phyloP scores from a whole-genome alignment of 2,888 invertebrate species.

The Halictus quadricinctus region DNA sequence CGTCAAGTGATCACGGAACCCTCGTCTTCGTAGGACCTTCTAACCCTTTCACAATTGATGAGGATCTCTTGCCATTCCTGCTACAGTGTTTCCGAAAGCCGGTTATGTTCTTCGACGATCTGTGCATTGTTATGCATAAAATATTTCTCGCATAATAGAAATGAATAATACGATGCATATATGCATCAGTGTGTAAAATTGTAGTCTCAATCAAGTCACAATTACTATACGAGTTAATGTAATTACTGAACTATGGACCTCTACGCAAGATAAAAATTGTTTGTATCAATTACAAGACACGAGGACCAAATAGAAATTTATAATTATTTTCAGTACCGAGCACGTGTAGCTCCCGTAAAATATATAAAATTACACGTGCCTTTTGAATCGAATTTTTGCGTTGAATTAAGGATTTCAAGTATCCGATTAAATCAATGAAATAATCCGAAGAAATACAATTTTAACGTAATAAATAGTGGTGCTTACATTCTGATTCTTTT shows the following conservation, averaged over 20 bases:
- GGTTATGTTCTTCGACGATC: slow-evolving; percentile 42
- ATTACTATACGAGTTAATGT: not conserved
- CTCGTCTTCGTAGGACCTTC: slow-evolving; percentile 62
- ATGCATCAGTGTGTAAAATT: not conserved
- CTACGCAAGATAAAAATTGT: no score
- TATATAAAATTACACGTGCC: no score
- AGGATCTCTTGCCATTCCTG: slow-evolving; percentile 59
- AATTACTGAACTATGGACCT: not conserved
- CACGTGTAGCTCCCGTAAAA: no score
- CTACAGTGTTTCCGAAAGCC: slow-evolving; percentile 53
- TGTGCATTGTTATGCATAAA: slow-evolving; percentile 22
- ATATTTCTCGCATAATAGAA: not conserved
- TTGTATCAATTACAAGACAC: not conserved
- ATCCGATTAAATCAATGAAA: no score
- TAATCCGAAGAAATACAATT: no score
- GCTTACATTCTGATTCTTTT: no score
- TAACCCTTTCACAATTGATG: slow-evolving; percentile 69
- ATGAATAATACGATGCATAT: not conserved
- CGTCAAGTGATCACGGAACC: slow-evolving; percentile 73
- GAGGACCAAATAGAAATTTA: not conserved
- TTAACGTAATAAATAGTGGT: no score
- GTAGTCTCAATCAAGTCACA: not conserved
- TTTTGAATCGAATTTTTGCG: no score
- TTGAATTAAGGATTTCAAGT: no score
- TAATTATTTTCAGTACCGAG: no score